Conservation (phyloP, 2,113 vertebrate genomes). For the Channa maculata region DNA sequence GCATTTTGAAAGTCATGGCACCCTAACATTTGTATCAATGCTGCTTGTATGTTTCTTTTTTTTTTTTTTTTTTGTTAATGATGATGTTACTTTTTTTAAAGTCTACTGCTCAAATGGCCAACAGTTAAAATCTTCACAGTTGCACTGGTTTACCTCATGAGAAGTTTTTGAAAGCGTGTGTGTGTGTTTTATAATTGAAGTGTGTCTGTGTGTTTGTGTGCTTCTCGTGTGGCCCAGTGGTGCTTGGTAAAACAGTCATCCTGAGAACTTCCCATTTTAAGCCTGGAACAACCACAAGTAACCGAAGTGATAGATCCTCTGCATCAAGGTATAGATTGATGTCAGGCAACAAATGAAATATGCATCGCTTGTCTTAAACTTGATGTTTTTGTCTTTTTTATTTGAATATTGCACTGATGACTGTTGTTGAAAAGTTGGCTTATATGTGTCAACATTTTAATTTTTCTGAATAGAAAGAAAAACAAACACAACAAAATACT, state of each 20-base stretch:
- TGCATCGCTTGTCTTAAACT: slow-evolving; percentile 87
- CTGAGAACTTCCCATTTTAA: slow-evolving; percentile 56
- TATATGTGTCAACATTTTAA: slow-evolving; percentile 81
- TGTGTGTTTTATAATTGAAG: slow-evolving; percentile 54
- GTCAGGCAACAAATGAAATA: slow-evolving; percentile 81
- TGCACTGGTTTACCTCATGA: slow-evolving; percentile 77
- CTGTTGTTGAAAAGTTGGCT: slow-evolving; percentile 85
- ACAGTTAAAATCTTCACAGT: slow-evolving; percentile 78
- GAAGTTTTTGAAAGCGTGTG: slow-evolving; percentile 61
- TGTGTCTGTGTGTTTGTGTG: slow-evolving; percentile 40
- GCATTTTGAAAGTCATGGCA: slow-evolving; percentile 86
- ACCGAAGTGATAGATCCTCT: slow-evolving; percentile 62
- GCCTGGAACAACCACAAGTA: slow-evolving; percentile 65
- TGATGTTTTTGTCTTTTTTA: slow-evolving; percentile 82
- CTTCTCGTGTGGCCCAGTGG: slow-evolving; percentile 55
- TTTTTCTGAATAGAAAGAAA: slow-evolving; percentile 83
- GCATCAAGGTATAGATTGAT: slow-evolving; percentile 69
- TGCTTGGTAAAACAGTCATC: slow-evolving; percentile 51
- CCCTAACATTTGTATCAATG: slow-evolving; percentile 86
- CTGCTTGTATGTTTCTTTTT: slow-evolving; percentile 86
- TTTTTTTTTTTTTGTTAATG: slow-evolving; percentile 45
- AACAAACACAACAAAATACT: slow-evolving; percentile 84
- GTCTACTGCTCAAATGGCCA: slow-evolving; percentile 80
- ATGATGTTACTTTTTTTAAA: slow-evolving; percentile 61
- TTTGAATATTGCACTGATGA: slow-evolving; percentile 93